phyloP scores from a whole-genome alignment of 2,888 invertebrate genomes.

The Microctonus brassicae region DNA sequence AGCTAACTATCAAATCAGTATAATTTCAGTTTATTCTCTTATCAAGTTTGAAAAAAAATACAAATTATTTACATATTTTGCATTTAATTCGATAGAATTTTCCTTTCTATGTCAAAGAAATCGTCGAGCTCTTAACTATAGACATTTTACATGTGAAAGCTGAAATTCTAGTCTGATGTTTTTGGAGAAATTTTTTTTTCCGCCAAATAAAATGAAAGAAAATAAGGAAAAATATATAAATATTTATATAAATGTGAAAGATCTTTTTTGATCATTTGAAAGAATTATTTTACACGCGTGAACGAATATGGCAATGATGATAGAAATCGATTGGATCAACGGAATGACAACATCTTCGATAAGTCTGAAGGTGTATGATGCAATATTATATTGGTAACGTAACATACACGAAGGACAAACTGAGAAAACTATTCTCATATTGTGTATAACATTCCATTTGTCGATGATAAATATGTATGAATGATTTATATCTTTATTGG shows the following conservation, averaged over 20 bases:
- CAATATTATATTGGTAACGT: slow-evolving; percentile 37
- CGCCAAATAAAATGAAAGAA: neutral
- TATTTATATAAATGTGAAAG: neutral
- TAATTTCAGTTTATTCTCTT: neutral
- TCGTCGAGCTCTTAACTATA: too few species aligned
- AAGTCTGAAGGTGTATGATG: slow-evolving; percentile 38
- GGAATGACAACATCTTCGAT: slow-evolving; percentile 8
- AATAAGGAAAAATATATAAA: neutral
- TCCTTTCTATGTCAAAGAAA: slow-evolving; percentile 65
- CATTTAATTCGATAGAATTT: slow-evolving; percentile 49
- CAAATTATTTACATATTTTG: slow-evolving; percentile 13
- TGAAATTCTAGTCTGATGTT: slow-evolving; percentile 37
- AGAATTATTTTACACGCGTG: neutral
- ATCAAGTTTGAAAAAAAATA: neutral
- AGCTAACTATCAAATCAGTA: neutral
- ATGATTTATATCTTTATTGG: neutral
- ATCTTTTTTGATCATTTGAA: neutral
- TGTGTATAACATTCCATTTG: slow-evolving; percentile 34
- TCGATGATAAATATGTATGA: slow-evolving; percentile 4
- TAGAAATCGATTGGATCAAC: slow-evolving; percentile 5
- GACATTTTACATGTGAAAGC: slow-evolving; percentile 68
- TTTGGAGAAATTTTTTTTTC: neutral
- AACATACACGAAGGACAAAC: slow-evolving; percentile 50
- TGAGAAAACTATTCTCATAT: slow-evolving; percentile 38
- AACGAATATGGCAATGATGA: slow-evolving; percentile 5